A percentile compares a stretch with the other conserved stretches of the same genome.
Conservation (phyloP, 2,113 vertebrate genomes). For the Lophochroa leadbeateri region DNA sequence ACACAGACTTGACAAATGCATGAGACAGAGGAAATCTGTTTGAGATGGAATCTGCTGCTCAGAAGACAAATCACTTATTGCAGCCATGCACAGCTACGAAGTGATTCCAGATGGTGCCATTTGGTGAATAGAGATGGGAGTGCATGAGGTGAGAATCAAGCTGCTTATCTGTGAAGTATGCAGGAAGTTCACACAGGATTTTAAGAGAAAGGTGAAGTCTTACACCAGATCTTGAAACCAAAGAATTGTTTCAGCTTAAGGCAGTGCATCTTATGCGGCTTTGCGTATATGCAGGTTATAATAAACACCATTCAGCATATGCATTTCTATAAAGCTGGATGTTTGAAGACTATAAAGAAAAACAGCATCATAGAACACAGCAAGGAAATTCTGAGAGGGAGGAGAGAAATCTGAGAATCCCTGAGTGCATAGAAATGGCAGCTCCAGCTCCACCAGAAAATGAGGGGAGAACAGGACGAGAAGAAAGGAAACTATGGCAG, state of each 20-base stretch:
- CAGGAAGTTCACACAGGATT: neutral
- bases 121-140: neutral
- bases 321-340: neutral
- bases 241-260: neutral
- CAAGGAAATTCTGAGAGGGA: neutral
- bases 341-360: neutral
- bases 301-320: neutral
- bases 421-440: neutral
- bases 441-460: neutral
- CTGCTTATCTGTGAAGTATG: neutral
- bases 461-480: neutral
- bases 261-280: neutral
- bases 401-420: neutral
- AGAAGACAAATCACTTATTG: slow-evolving; percentile 33
- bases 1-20: neutral
- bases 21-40: slow-evolving; percentile 40
- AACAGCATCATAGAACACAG: neutral
- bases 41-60: slow-evolving; percentile 9
- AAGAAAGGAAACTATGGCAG: neutral
- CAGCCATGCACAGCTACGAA: slow-evolving; percentile 13
- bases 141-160: neutral
- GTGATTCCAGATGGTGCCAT: slow-evolving; percentile 47
- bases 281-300: neutral
- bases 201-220: neutral
- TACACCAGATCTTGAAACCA: neutral